Conservation (phyloP, 1,140 invertebrate species). For the Drosophila baimaii region DNA sequence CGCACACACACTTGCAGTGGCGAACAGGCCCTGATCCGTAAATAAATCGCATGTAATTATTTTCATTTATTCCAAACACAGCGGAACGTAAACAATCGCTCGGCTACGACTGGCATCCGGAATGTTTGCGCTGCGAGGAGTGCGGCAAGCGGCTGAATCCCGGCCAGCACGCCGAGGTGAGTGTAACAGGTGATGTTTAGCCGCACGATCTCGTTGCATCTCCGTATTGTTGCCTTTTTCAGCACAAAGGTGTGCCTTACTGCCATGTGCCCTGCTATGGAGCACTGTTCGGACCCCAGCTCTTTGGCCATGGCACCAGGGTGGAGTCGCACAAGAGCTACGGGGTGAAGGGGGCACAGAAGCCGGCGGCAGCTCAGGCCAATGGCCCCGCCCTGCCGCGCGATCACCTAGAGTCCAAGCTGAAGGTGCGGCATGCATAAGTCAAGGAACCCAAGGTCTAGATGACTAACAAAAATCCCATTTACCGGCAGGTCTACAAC, state of each 20-base stretch:
- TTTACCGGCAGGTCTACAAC: slow-evolving; percentile 85
- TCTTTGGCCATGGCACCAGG: slow-evolving; percentile 94
- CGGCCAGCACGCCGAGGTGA: slow-evolving; percentile 94
- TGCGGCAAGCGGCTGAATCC: slow-evolving; percentile 95
- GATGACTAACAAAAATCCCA: slow-evolving; percentile 11
- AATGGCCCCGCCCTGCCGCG: slow-evolving; percentile 85
- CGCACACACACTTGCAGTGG: slow-evolving; percentile 18
- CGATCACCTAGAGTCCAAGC: slow-evolving; percentile 90
- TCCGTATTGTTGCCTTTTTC: slow-evolving; percentile 65
- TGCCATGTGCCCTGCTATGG: slow-evolving; percentile 96
- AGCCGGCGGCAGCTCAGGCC: slow-evolving; percentile 53
- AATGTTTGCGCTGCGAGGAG: slow-evolving; percentile 95
- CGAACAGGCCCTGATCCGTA: slow-evolving; percentile 53
- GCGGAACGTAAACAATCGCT: slow-evolving; percentile 96
- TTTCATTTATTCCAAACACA: slow-evolving; percentile 84
- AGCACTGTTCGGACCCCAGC: slow-evolving; percentile 93
- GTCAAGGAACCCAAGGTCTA: too few relatives aligned
- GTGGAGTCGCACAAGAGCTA: slow-evolving; percentile 94
- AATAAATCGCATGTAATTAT: slow-evolving; percentile 63
- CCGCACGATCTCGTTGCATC: slow-evolving; percentile 21
- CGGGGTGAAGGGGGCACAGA: slow-evolving; percentile 87
- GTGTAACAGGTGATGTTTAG: slow-evolving; percentile 25
- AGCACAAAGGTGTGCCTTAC: slow-evolving; percentile 96
- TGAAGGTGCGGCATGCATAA: slow-evolving; percentile 85
- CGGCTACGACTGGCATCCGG: slow-evolving; percentile 96